Conservation (phyloP, 2,888 invertebrate genomes). For the Itoplectis maculator region DNA sequence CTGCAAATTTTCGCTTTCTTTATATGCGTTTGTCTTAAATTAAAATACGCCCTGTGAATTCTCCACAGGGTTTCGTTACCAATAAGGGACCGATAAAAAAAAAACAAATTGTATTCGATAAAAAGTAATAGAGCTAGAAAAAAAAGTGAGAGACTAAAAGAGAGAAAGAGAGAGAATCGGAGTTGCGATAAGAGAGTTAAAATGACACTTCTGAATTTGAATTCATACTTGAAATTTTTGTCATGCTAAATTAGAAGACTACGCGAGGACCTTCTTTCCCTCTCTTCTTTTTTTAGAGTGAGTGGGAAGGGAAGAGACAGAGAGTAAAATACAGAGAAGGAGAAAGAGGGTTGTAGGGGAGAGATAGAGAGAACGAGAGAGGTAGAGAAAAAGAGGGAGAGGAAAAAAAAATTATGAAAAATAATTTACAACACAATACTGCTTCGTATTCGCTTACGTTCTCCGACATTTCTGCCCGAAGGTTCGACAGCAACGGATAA, state of each 20-base stretch:
- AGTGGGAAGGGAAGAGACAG: not conserved
- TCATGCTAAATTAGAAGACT: not conserved
- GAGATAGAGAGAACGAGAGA: constrained; percentile 24
- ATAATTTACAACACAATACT: constrained; percentile 67
- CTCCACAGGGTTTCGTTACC: constrained; percentile 78
- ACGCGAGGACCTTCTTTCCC: constrained; percentile 13
- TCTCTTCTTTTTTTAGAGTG: constrained; percentile 24
- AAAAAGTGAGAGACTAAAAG: constrained; percentile 57
- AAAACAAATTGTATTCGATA: constrained; percentile 66
- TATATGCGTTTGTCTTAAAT: constrained; percentile 70
- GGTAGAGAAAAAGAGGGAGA: constrained; percentile 26
- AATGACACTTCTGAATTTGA: not conserved
- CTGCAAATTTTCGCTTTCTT: constrained; percentile 70
- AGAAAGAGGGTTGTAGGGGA: constrained; percentile 10
- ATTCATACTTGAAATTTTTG: not conserved
- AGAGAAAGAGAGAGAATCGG: constrained; percentile 29
- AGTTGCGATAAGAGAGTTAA: constrained; percentile 7
- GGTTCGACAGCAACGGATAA: constrained; percentile 39
- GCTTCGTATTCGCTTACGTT: constrained; percentile 51
- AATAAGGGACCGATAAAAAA: constrained; percentile 75
- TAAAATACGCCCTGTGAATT: constrained; percentile 79
- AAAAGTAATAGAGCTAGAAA: constrained; percentile 64
- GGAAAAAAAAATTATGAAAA: constrained; percentile 29
- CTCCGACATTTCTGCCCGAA: constrained; percentile 10
- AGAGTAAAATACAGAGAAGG: constrained; percentile 29